Base-by-base conservation (phyloP, 2,113 vertebrate genomes). In the Mus spicilegus region DNA sequence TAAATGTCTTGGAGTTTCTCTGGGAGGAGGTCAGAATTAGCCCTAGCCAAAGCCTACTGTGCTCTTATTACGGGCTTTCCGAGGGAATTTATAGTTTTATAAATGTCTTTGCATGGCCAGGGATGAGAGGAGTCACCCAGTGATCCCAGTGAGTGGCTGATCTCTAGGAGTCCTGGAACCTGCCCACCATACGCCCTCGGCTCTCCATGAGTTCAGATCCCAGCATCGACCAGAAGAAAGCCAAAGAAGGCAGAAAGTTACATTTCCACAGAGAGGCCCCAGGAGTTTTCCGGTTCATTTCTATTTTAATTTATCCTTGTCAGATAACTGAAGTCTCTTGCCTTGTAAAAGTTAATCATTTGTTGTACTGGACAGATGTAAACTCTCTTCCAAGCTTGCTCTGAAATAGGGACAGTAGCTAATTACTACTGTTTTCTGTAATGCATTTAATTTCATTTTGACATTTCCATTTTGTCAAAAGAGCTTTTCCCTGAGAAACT, bases 381-480 rank as follows among this genome's bases (percentile, higher is more conserved):
- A 91, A 76, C 0, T 3, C 1, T 93, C 26, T 75, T 95, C n/a
- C 5, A 61, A 63, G 51, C 28, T 82, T 67, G 82, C 63, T 94
- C 69, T 93, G 70, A 93, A 94, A 7, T 26, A 81, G 24, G 90
- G 36, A 87, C 75, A 87, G 54, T 51, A 72, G 86, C 33, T 42
- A 72, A 63, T 81, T 72, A 26, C 46, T 56, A 46, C 11, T 76
- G 12, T 90, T 96, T 96, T 89, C 78, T 94, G 1, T 69, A 46
- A 80, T 12, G 36, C 51, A n/a, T 70, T 94, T 89, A 77, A 58
- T 92, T 94, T 96, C 90, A 87, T 49, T 94, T 33, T 95, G 63
- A 82, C 54, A 46, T 93, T 96, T 96, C 87, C 9, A 72, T 94
- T 94, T 96, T 90, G 92, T 91, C 81, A 84, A 69, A 6, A 70